Base-by-base conservation (phyloP, 2,113 vertebrate species). In the Phaethon lepturus region DNA sequence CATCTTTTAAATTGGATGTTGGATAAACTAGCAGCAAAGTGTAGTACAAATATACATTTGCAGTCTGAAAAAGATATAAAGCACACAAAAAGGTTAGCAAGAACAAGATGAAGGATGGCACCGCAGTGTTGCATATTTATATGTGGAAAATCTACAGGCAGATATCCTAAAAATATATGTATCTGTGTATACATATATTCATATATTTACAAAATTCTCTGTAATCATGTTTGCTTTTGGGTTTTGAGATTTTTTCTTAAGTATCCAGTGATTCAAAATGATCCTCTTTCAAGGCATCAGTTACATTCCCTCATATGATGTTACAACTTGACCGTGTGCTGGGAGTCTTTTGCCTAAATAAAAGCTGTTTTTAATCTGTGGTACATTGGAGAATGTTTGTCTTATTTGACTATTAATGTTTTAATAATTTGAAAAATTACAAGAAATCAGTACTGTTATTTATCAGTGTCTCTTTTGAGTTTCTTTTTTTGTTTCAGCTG, bases 81-180 rank as follows among this genome's bases (percentile, higher is more conserved):
- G 80, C n/a, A 53, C 56, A 52, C 24, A 42, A 44, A 91, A 84
- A 75, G 56, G 56, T 78, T 90, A 95, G 49, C 66, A 73, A 59
- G 78, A 92, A 71, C 88, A 93, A 49, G 63, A 49, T 60, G 71
- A 86, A 73, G 64, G 64, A 38, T 87, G 28, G 66, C 69, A 68
- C 52, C 20, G 22, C 81, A 91, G 64, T 3, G 3, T 94, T 88
- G 53, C 59, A 6, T 95, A 68, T 95, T 79, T 82, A 56, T 44
- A 50, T 79, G 52, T 76, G 90, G 80, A 90, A 94, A 94, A 81
- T 72, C 67, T 88, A 76, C 33, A 74, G 64, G 44, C 45, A 87
- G 52, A 64, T 77, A 94, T 93, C 91, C 77, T 96, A 67, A 96
- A 96, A 94, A 84, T 56, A 35, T 35, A 55, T 73, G 42, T 60